A percentile compares a stretch with the other conserved stretches of the same genome.
phyloP scores from a whole-genome alignment of 2,888 invertebrate species.

The Cosmopolites sordidus region DNA sequence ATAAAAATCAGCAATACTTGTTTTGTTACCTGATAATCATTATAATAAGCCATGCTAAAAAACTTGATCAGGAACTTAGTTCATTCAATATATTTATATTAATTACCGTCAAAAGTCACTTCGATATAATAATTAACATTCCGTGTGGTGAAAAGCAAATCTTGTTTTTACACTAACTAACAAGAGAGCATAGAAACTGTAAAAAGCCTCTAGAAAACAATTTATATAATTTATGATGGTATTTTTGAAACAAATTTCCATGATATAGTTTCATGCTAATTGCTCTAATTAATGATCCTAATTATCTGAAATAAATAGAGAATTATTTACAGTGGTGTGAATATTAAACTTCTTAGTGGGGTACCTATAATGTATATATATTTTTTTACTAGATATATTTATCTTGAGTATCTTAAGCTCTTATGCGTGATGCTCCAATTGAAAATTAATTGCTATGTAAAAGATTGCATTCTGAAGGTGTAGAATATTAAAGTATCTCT shows the following conservation, averaged over 20 bases:
- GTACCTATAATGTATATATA: not conserved
- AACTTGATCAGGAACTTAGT: no score
- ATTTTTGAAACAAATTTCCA: conserved; percentile 11
- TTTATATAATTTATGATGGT: conserved; percentile 20
- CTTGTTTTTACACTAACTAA: conserved; percentile 12
- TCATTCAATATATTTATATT: no score
- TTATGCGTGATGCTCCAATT: not conserved
- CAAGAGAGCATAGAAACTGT: not conserved
- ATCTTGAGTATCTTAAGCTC: not conserved
- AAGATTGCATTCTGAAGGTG: not conserved
- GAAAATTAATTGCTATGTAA: not conserved
- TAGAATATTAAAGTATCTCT: no score
- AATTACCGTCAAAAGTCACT: no score
- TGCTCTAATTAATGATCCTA: conserved; percentile 15
- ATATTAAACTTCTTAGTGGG: conserved; percentile 10
- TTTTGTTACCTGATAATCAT: no score
- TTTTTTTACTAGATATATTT: not conserved
- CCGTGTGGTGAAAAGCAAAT: not conserved
- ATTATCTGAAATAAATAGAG: conserved; percentile 14
- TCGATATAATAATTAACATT: no score
- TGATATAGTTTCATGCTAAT: conserved; percentile 10
- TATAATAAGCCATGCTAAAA: no score
- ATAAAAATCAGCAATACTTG: no score
- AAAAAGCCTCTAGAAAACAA: conserved; percentile 9
- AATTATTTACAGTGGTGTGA: conserved; percentile 13